Evolutionary conservation across 2,888 invertebrate species (phyloP).

Genomic region (Horisme vitalbata): DNA sequence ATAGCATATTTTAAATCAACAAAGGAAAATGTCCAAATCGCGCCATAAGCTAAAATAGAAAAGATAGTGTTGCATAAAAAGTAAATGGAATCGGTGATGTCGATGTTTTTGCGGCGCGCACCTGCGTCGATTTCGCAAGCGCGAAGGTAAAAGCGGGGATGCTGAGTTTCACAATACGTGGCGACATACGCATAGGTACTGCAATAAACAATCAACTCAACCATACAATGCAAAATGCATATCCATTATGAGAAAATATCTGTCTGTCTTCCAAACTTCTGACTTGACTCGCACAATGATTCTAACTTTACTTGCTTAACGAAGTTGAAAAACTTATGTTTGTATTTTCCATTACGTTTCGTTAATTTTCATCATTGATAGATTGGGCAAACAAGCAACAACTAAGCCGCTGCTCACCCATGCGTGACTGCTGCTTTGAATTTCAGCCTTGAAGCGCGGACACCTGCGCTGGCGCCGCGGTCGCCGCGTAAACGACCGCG

Average conservation of each 20-base stretch:
- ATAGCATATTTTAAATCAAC: too few species aligned
- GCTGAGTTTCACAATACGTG: conserved; percentile 75
- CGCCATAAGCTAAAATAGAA: conserved; percentile 28
- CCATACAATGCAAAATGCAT: background rate
- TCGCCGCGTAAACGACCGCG: conserved; percentile 84
- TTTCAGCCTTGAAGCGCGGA: conserved; percentile 83
- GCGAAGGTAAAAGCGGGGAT: conserved; percentile 80
- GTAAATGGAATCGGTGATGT: conserved; percentile 73
- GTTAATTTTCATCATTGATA: conserved; percentile 12
- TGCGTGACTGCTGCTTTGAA: conserved; percentile 82
- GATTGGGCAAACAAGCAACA: conserved; percentile 41
- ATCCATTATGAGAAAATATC: background rate
- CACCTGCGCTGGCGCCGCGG: conserved; percentile 86
- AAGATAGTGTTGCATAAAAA: conserved; percentile 75
- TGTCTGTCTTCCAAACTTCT: background rate
- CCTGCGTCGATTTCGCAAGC: conserved; percentile 83
- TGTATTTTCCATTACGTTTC: background rate
- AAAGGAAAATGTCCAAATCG: conserved; percentile 1
- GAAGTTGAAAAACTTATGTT: too few species aligned
- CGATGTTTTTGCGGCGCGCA: conserved; percentile 79
- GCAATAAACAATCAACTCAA: conserved; percentile 28
- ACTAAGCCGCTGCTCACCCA: conserved; percentile 72
- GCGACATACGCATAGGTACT: conserved; percentile 59
- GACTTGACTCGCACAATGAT: too few species aligned
- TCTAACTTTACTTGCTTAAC: too few species aligned